phyloP scores from a whole-genome alignment of 2,797 vertebrate genomes.

The Parauchenoglanis ngamensis region DNA sequence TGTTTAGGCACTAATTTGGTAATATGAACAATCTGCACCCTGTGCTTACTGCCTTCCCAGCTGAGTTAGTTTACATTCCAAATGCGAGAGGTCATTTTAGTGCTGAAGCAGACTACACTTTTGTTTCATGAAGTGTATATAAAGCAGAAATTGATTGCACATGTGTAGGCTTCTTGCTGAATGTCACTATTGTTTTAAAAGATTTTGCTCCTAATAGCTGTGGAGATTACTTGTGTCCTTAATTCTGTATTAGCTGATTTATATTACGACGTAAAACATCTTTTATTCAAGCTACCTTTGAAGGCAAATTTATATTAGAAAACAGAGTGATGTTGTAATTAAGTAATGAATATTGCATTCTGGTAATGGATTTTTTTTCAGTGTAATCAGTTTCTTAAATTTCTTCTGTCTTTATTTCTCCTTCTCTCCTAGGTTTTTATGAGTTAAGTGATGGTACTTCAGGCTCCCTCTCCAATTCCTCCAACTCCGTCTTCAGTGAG shows the following conservation, averaged over 20 bases:
- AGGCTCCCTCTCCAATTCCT: slow-evolving; percentile 94
- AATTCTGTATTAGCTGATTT: slow-evolving; percentile 35
- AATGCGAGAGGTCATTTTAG: slow-evolving; percentile 58
- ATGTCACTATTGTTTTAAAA: slow-evolving; percentile 54
- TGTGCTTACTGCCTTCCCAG: slow-evolving; percentile 47
- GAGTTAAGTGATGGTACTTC: slow-evolving; percentile 91
- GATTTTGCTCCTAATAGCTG: slow-evolving; percentile 23
- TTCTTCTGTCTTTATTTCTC: slow-evolving; percentile 28
- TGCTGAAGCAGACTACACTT: slow-evolving; percentile 56
- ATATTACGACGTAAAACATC: slow-evolving; percentile 16
- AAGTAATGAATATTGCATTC: slow-evolving; percentile 1
- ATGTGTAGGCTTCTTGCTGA: slow-evolving; percentile 51
- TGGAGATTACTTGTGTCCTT: slow-evolving; percentile 19
- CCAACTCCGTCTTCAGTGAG: slow-evolving; percentile 96
- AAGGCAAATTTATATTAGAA: background rate
- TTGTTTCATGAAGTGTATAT: slow-evolving; percentile 54
- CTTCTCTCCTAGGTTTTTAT: slow-evolving; percentile 86
- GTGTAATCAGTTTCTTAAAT: slow-evolving; percentile 45
- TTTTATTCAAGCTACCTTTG: slow-evolving; percentile 23
- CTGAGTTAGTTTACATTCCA: slow-evolving; percentile 61
- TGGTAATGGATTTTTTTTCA: slow-evolving; percentile 10
- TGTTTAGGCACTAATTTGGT: slow-evolving; percentile 62
- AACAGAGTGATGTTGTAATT: background rate
- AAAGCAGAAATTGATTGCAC: slow-evolving; percentile 58
- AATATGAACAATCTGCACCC: slow-evolving; percentile 57